phyloP scores from a whole-genome alignment of 2,113 vertebrate species.

The Zosterops hypoxanthus region DNA sequence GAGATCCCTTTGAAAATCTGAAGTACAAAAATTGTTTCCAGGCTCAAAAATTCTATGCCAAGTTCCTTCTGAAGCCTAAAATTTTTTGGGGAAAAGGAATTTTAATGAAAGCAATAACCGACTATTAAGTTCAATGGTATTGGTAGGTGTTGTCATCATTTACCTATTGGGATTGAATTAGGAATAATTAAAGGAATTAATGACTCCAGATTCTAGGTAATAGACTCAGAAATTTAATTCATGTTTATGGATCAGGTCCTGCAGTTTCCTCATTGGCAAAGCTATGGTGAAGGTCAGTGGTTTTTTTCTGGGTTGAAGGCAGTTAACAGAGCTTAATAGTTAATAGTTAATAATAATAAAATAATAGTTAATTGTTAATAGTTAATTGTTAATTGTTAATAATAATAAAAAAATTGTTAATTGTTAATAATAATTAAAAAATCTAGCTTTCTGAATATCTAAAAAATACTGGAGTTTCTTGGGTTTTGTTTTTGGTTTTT shows the following conservation, averaged over 20 bases:
- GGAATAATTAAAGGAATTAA: not conserved
- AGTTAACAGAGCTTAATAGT: not conserved
- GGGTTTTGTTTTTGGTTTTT: too few species aligned
- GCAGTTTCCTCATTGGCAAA: not conserved
- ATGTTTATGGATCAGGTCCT: not conserved
- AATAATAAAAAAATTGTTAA: too few species aligned
- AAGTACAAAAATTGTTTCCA: conserved; percentile 32
- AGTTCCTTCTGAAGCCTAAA: not conserved
- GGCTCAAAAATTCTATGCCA: not conserved
- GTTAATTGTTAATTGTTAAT: too few species aligned
- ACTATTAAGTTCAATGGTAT: not conserved
- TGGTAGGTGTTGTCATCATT: not conserved
- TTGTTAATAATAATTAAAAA: not conserved
- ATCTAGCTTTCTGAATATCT: not conserved
- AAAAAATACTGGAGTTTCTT: not conserved
- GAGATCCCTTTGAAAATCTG: conserved; percentile 10
- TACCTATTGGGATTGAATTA: not conserved
- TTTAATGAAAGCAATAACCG: not conserved
- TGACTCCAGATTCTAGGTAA: not conserved
- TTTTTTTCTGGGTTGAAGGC: not conserved
- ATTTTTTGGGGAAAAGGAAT: not conserved
- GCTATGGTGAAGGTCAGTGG: not conserved
- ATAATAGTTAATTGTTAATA: too few species aligned
- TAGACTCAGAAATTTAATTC: not conserved
- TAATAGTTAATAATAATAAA: not conserved